These are phyloP conservation scores for Cylas formicarius DNA, from an alignment of 1,140 invertebrate genomes.

Conservation along the genomic window DNA sequence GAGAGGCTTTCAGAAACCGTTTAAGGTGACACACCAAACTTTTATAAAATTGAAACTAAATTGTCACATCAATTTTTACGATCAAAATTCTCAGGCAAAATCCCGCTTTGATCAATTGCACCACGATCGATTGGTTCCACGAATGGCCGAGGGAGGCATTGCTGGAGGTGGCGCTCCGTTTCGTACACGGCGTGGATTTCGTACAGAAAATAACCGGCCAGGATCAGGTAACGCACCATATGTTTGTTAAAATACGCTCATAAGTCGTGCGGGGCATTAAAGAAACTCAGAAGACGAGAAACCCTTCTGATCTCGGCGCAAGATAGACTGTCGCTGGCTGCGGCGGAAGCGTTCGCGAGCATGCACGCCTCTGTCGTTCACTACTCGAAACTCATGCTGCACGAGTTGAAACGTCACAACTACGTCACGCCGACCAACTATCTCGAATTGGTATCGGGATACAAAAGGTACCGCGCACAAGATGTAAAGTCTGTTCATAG, in stretches of 20 bases:
- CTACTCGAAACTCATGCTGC: conserved; percentile 61
- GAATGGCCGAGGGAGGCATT: conserved; percentile 83
- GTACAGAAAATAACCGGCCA: conserved; percentile 56
- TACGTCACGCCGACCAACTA: conserved; percentile 84
- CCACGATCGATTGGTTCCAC: conserved; percentile 83
- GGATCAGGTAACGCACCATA: conserved; percentile 38
- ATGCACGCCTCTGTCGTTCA: conserved; percentile 70
- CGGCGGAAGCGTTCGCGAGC: conserved; percentile 64
- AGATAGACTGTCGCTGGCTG: conserved; percentile 52
- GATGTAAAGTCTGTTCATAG: neutral
- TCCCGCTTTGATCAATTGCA: conserved; percentile 75
- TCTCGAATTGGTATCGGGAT: conserved; percentile 71
- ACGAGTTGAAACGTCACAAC: conserved; percentile 71
- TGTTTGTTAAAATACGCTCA: conserved; percentile 1
- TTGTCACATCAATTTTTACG: neutral
- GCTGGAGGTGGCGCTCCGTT: conserved; percentile 71
- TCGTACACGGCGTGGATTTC: conserved; percentile 58
- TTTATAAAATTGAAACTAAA: conserved; percentile 1
- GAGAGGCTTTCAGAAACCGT: conserved; percentile 66
- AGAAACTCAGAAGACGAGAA: conserved; percentile 25
- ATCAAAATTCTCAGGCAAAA: conserved; percentile 57
- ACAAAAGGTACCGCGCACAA: conserved; percentile 64
- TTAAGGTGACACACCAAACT: conserved; percentile 40
- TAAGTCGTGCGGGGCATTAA: neutral
- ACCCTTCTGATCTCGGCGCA: conserved; percentile 47